phyloP scores from a whole-genome alignment of 2,888 invertebrate genomes.

The Cryptocheilus praepositus region DNA sequence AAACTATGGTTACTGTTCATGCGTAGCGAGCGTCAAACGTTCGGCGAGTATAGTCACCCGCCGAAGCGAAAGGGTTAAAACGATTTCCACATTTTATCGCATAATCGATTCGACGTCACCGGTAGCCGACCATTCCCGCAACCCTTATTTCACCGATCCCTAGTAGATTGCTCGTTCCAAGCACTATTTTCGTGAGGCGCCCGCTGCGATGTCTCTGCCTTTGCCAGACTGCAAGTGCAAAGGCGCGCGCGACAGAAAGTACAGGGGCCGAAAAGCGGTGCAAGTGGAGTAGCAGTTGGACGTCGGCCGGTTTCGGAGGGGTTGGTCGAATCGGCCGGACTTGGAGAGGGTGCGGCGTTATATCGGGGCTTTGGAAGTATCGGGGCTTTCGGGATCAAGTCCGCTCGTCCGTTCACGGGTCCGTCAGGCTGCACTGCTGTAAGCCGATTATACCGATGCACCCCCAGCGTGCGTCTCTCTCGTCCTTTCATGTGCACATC shows the following conservation, averaged over 20 bases:
- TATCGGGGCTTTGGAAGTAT: slow-evolving; percentile 54
- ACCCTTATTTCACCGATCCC: too few species aligned
- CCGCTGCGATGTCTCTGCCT: too few species aligned
- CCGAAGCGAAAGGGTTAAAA: too few species aligned
- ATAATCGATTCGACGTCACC: too few species aligned
- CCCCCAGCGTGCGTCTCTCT: slow-evolving; percentile 32
- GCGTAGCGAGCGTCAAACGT: too few species aligned
- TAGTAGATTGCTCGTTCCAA: too few species aligned
- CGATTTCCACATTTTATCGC: too few species aligned
- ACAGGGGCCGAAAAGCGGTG: background rate
- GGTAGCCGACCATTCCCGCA: too few species aligned
- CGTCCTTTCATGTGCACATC: slow-evolving; percentile 12
- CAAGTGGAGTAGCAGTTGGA: background rate
- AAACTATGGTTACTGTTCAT: too few species aligned
- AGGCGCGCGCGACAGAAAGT: background rate
- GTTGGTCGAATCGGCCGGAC: background rate
- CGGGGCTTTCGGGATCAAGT: slow-evolving; percentile 64
- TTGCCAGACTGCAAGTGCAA: background rate
- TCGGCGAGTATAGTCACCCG: too few species aligned
- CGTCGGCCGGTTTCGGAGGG: background rate
- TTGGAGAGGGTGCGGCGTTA: slow-evolving; percentile 31
- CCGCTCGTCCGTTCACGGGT: slow-evolving; percentile 57
- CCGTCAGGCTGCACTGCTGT: slow-evolving; percentile 63
- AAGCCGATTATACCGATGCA: slow-evolving; percentile 71
- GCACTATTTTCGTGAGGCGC: too few species aligned